These are phyloP conservation scores for Mastomys coucha DNA, from an alignment of 2,113 vertebrate genomes.

Conservation along the genomic window DNA sequence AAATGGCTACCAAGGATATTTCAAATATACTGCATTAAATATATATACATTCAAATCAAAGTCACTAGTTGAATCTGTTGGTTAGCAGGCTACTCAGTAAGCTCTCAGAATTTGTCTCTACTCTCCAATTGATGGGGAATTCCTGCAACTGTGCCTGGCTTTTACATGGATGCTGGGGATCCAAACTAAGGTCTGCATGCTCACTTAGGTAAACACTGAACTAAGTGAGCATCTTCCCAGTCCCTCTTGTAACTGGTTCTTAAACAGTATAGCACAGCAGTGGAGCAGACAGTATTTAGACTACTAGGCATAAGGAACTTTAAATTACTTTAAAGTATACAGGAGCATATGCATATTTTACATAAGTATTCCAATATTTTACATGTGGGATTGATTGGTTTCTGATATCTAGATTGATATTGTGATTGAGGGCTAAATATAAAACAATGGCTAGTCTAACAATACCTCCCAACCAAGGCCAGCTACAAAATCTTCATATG, in stretches of 20 bases:
- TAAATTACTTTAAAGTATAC: neutral
- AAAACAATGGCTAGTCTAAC: constrained; percentile 52
- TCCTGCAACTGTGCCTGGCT: neutral
- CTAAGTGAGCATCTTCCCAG: neutral
- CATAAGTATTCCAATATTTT: neutral
- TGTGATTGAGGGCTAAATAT: neutral
- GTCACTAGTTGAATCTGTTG: neutral
- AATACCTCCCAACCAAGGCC: constrained; percentile 99
- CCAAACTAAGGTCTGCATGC: neutral
- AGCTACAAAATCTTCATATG: constrained; percentile 98
- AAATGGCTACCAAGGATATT: constrained; percentile 48
- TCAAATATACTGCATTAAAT: constrained; percentile 33
- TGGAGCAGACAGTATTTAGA: neutral
- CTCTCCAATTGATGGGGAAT: neutral
- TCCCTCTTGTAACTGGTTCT: neutral
- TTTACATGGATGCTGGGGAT: neutral
- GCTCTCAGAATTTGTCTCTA: neutral
- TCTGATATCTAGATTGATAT: neutral
- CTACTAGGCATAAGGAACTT: neutral
- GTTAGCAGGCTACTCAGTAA: neutral
- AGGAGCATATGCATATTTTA: neutral
- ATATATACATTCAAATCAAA: constrained; percentile 8
- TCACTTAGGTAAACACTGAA: neutral
- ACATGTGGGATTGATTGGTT: neutral
- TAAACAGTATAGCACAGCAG: neutral